Percentiles rank a stretch among this genome's conserved stretches.
Conservation (phyloP, 2,797 vertebrate genomes). For the Chloroceryle inda region DNA sequence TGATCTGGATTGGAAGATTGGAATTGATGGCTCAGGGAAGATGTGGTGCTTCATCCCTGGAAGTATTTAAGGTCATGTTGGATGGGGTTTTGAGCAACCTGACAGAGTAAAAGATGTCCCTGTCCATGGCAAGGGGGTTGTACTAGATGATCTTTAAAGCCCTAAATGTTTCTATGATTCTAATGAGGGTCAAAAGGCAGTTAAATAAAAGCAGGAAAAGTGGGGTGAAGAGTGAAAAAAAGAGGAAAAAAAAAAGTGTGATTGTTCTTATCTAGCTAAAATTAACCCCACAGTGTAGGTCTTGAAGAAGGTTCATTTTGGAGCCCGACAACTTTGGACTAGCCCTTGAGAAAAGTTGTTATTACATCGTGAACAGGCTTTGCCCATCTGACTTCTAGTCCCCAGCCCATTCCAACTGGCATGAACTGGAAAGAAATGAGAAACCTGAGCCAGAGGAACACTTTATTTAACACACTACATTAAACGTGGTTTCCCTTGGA, state of each 20-base stretch:
- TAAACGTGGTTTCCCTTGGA: slow-evolving; percentile 42
- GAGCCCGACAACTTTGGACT: not conserved
- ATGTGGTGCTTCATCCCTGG: not conserved
- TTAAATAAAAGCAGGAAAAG: not conserved
- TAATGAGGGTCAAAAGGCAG: not conserved
- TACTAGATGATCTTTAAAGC: not conserved
- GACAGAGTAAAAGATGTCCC: not conserved
- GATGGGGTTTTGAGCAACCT: not conserved
- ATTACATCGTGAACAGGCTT: not conserved
- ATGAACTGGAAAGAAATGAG: not conserved
- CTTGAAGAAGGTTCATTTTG: not conserved
- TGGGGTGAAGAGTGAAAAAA: not conserved
- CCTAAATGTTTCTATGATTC: not conserved
- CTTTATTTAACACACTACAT: slow-evolving; percentile 48
- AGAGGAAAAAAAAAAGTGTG: not conserved
- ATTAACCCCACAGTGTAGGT: not conserved
- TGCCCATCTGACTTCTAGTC: not conserved
- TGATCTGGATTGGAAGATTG: not conserved
- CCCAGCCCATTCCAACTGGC: not conserved
- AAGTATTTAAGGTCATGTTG: not conserved
- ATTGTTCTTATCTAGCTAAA: not conserved
- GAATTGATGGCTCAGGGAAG: not conserved
- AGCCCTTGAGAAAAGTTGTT: not conserved
- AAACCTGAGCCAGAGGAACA: slow-evolving; percentile 28
- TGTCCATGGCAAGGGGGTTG: accelerated